Evolutionary conservation across 2,888 invertebrate species (phyloP), one percentile per base, ranked within the genome.

Genomic region (Epinotia nisella): DNA sequence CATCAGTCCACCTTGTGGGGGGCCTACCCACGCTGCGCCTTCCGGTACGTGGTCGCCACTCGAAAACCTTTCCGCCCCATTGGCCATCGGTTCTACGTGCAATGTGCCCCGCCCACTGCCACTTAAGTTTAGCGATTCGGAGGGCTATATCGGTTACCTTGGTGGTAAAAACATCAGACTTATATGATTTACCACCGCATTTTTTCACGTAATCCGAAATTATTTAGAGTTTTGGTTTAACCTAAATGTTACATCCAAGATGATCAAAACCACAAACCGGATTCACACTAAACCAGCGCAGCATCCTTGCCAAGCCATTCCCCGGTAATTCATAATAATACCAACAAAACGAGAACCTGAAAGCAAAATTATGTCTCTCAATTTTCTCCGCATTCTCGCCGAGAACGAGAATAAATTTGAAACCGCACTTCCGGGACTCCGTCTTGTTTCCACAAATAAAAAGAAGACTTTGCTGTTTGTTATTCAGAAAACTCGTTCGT

Each of bases 311-410:
- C 65, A 53, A 65, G 51, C 53, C 21, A 21, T 64, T 51, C 70
- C 35, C 49, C 53, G 45, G 53, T 53, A 65, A 71, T 71, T 65
- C 60, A 71, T 71, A 60, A 71, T 66, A 71, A 71, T 71, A 51
- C 53, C 53, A 65, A 39, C 66, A 66, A 66, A 58, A 71, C 61
- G 49, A 60, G 68, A 41, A 41, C 59, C 66, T 71, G 66, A 71
- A 71, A 66, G 71, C 66, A 66, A 60, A 66, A 71, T 71, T 71
- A 66, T 66, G 71, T 71, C 53, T 39, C 64, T 13, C 41, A 15
- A 53, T 53, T 45, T 71, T 55, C 66, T 60, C 62, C 55, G 53
- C 24, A n/a, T 39, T 49, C 56, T 70, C 53, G 71, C 41, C 39
- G 35, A 17, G 53, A 13, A 65, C 65, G 39, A 55, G 65, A 65